phyloP scores from a whole-genome alignment of 1,140 invertebrate species.

The Whitmania pigra region DNA sequence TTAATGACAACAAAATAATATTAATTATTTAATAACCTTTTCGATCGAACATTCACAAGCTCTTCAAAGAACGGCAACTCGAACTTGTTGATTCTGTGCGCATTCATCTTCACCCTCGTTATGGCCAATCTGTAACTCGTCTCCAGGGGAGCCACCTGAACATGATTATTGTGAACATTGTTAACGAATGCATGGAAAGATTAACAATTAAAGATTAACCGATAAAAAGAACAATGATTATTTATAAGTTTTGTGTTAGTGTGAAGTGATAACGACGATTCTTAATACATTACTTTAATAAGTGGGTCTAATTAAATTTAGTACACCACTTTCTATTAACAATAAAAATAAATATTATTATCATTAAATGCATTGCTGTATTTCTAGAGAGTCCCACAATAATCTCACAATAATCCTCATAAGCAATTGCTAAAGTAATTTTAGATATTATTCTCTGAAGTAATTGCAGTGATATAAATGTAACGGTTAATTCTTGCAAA shows the following conservation, averaged over 20 bases:
- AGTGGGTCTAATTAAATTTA: no score
- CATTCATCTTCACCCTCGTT: slow-evolving; percentile 23
- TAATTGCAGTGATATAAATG: neutral
- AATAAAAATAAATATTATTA: no score
- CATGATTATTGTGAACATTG: neutral
- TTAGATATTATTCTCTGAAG: neutral
- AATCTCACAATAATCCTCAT: neutral
- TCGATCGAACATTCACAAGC: slow-evolving; percentile 20
- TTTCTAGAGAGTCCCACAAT: neutral
- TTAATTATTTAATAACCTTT: slow-evolving; percentile 9
- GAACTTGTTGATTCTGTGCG: slow-evolving; percentile 23
- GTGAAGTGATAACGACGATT: neutral
- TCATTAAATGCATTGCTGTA: neutral
- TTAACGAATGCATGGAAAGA: neutral
- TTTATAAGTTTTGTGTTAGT: neutral
- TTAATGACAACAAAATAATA: no score
- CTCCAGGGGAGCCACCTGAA: slow-evolving; percentile 24
- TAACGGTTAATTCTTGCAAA: neutral
- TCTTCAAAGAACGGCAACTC: slow-evolving; percentile 25
- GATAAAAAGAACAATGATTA: no score
- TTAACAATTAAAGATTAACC: no score
- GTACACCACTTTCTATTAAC: no score
- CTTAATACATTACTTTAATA: neutral
- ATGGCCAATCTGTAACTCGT: slow-evolving; percentile 22
- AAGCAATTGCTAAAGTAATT: neutral